Conservation (phyloP, 2,113 vertebrate genomes). For the Cottus gobio region DNA sequence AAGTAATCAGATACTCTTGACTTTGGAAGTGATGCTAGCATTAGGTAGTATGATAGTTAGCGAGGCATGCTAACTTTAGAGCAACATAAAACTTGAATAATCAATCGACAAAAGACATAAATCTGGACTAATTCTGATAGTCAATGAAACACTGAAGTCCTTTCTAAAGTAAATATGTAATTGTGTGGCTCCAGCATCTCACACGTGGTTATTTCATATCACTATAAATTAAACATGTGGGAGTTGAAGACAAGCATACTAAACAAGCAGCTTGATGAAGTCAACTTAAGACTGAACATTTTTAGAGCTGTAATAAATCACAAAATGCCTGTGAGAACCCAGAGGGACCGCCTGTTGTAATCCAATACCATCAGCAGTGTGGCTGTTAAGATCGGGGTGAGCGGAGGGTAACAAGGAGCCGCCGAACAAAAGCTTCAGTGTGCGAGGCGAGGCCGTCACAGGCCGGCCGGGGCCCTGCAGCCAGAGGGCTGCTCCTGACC, state of each 20-base stretch:
- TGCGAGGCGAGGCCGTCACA: slow-evolving; percentile 46
- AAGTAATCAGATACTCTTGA: no score
- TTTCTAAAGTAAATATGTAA: background rate
- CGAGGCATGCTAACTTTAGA: background rate
- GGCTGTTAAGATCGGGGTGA: slow-evolving; percentile 22
- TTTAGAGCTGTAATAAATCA: background rate
- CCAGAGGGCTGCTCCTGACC: slow-evolving; percentile 65
- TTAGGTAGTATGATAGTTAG: background rate
- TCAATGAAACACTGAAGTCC: background rate
- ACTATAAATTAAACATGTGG: background rate
- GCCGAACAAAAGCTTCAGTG: slow-evolving; percentile 68
- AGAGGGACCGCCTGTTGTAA: slow-evolving; percentile 6
- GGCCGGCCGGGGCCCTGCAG: slow-evolving; percentile 42
- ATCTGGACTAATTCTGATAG: background rate
- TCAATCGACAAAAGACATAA: background rate
- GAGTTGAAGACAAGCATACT: background rate
- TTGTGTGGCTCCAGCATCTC: background rate
- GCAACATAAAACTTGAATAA: background rate
- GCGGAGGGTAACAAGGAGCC: slow-evolving; percentile 29
- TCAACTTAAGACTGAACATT: background rate
- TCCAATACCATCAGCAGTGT: slow-evolving; percentile 20
- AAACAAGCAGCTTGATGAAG: background rate
- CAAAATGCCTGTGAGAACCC: background rate
- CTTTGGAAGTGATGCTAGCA: background rate
- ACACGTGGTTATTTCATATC: background rate